A percentile compares a stretch with the other conserved stretches of the same genome.
Conservation (phyloP, 2,113 vertebrate species). For the Salvelinus fontinalis region DNA sequence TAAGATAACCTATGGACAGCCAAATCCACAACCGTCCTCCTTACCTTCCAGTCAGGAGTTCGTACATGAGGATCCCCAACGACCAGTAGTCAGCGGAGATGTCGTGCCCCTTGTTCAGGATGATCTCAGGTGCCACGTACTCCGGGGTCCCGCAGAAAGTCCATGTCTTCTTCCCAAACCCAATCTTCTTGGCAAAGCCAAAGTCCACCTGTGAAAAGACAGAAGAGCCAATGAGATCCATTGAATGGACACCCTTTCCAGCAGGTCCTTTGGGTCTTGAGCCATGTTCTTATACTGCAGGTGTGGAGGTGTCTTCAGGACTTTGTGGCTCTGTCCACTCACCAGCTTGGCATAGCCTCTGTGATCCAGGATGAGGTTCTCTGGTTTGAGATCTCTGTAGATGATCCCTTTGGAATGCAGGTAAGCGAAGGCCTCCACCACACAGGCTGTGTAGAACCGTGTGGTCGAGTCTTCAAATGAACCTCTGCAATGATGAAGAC, state of each 20-base stretch:
- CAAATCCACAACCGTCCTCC: background rate
- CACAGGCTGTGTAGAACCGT: conserved; percentile 94
- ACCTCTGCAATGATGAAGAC: conserved; percentile 74
- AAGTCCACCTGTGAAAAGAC: conserved; percentile 86
- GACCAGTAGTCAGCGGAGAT: conserved; percentile 98
- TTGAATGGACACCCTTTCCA: conserved; percentile 40
- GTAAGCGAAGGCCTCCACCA: conserved; percentile 96
- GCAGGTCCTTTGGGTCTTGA: background rate
- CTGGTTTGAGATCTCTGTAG: conserved; percentile 97
- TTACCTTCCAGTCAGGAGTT: conserved; percentile 98
- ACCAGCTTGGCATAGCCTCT: conserved; percentile 97
- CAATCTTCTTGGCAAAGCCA: conserved; percentile 98
- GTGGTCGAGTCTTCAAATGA: conserved; percentile 95
- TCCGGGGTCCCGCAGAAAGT: conserved; percentile 99
- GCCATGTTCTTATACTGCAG: background rate
- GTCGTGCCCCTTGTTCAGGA: conserved; percentile 97
- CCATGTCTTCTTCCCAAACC: conserved; percentile 98
- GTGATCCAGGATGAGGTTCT: conserved; percentile 96
- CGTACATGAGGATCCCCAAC: conserved; percentile 96
- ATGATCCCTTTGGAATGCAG: conserved; percentile 98
- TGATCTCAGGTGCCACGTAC: conserved; percentile 97
- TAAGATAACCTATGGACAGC: conserved; percentile 73
- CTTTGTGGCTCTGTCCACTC: background rate
- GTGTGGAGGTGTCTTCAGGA: conserved; percentile 48
- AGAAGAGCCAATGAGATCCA: background rate